These are phyloP conservation scores for Enteromius viviparus DNA, from an alignment of 2,797 vertebrate genomes.

Conservation along the genomic window DNA sequence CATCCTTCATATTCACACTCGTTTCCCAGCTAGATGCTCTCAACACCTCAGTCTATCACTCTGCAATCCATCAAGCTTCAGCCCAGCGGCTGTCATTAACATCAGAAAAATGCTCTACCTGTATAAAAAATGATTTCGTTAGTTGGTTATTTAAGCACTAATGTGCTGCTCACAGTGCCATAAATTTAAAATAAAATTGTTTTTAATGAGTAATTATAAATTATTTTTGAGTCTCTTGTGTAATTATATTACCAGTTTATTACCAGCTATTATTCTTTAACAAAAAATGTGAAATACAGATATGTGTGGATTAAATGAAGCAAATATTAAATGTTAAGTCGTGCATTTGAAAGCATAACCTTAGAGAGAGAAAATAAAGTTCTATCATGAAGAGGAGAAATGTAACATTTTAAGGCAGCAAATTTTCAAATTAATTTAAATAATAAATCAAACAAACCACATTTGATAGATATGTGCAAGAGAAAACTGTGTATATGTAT, in stretches of 20 bases:
- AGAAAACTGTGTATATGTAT: not conserved
- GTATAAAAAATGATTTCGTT: no score
- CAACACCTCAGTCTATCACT: slow-evolving; percentile 56
- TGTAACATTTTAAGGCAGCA: not conserved
- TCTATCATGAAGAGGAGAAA: not conserved
- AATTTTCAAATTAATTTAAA: no score
- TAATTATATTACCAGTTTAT: not conserved
- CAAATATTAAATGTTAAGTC: not conserved
- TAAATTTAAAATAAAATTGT: not conserved
- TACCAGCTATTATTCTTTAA: not conserved
- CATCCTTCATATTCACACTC: slow-evolving; percentile 13
- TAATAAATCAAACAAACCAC: no score
- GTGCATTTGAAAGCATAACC: not conserved
- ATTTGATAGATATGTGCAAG: not conserved
- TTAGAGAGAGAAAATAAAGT: no score
- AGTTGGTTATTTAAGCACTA: no score
- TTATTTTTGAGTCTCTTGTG: not conserved
- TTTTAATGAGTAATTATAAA: not conserved
- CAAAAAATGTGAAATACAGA: not conserved
- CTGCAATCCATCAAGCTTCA: not conserved
- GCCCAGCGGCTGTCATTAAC: not conserved
- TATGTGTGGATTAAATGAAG: not conserved
- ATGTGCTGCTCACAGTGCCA: not conserved
- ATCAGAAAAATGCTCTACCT: not conserved
- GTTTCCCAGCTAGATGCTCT: not conserved